Evolutionary conservation across 2,113 vertebrate genomes (phyloP).

Genomic region (Hipposideros armiger): DNA sequence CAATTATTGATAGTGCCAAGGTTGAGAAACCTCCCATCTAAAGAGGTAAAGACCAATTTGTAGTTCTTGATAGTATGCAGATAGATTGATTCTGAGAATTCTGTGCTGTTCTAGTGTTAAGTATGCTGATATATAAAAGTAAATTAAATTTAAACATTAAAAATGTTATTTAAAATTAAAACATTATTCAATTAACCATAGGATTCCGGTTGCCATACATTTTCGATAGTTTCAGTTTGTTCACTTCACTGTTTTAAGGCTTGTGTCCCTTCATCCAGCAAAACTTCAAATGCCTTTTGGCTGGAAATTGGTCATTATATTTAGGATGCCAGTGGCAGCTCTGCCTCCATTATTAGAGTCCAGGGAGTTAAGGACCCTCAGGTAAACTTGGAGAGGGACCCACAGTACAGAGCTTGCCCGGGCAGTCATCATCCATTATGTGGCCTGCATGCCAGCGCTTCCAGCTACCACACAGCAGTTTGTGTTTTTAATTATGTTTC

Average conservation of each 20-base stretch:
- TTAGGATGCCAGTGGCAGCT: background rate
- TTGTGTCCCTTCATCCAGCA: background rate
- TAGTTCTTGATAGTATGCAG: background rate
- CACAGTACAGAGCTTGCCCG: background rate
- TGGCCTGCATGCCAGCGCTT: background rate
- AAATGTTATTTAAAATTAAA: background rate
- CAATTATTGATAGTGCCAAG: rapidly evolving
- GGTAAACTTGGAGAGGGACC: background rate
- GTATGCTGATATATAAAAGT: background rate
- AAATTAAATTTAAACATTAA: background rate
- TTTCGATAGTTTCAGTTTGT: background rate
- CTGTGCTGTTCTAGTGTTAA: background rate
- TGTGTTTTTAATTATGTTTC: slow-evolving; percentile 61
- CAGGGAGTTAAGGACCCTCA: background rate
- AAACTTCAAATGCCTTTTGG: background rate
- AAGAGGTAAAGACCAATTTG: background rate
- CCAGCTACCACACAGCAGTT: background rate
- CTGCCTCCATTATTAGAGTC: background rate
- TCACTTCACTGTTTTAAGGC: background rate
- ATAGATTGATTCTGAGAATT: background rate
- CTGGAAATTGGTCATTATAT: background rate
- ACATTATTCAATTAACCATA: background rate
- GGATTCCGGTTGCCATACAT: background rate
- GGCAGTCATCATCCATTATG: background rate
- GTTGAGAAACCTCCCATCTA: background rate